A percentile compares a stretch with the other conserved stretches of the same genome.
phyloP scores from a whole-genome alignment of 2,113 vertebrate genomes.

The Lynx canadensis region DNA sequence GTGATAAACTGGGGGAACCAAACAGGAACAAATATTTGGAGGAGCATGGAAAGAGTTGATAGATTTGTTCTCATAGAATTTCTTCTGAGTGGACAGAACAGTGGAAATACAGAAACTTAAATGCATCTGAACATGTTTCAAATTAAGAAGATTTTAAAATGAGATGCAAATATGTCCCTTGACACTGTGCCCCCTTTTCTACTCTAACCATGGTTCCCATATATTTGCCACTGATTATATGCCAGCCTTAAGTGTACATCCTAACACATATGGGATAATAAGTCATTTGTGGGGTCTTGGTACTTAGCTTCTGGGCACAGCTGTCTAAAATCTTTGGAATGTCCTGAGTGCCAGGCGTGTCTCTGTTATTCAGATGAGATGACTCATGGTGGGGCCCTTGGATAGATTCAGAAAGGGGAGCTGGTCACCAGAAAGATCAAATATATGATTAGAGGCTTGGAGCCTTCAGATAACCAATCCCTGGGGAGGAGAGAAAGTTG shows the following conservation, averaged over 20 bases:
- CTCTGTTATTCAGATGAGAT: not conserved
- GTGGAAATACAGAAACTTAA: no score
- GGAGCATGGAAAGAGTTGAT: fast-evolving
- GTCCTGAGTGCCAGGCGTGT: fast-evolving
- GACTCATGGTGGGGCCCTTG: not conserved
- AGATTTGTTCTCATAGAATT: not conserved
- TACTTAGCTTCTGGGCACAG: not conserved
- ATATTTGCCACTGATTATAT: fast-evolving
- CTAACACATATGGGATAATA: no score
- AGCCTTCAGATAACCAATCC: not conserved
- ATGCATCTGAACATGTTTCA: not conserved
- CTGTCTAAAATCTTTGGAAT: not conserved
- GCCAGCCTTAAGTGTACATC: not conserved
- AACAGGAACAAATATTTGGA: not conserved
- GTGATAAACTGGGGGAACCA: fast-evolving
- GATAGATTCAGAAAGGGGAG: not conserved
- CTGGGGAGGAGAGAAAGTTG: fast-evolving
- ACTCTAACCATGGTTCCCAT: not conserved
- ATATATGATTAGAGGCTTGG: not conserved
- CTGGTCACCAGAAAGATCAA: not conserved
- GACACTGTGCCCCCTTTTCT: no score
- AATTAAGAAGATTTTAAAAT: not conserved
- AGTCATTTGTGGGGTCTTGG: not conserved
- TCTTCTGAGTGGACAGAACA: not conserved
- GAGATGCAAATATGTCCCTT: not conserved